Conservation (phyloP, 2,797 vertebrate species). For the Tokudaia tokunoshimensis region DNA sequence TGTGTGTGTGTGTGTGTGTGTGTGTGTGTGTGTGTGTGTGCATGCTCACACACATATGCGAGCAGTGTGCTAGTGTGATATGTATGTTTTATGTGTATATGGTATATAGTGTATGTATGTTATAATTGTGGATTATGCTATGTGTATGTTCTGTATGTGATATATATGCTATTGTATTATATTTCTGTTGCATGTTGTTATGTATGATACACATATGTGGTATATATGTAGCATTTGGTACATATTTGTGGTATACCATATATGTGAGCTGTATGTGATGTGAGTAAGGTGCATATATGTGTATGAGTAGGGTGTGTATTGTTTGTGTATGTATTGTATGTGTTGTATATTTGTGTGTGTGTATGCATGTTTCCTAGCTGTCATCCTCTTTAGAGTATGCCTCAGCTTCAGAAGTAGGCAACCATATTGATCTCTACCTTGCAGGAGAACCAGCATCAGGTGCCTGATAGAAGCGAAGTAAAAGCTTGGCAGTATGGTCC, state of each 20-base stretch:
- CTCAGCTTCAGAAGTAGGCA: neutral
- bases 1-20: neutral
- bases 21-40: neutral
- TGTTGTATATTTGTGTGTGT: neutral
- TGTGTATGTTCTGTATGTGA: neutral
- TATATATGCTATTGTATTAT: neutral
- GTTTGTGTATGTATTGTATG: neutral
- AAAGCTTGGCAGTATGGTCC: neutral
- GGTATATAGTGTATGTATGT: neutral
- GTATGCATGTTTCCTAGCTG: neutral
- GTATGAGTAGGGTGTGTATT: neutral
- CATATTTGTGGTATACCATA: neutral
- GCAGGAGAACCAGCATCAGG: neutral
- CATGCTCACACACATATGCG: rapidly evolving
- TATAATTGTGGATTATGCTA: neutral
- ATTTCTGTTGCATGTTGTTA: neutral
- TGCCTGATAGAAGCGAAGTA: neutral
- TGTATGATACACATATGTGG: neutral
- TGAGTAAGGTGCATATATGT: neutral
- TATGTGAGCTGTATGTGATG: neutral
- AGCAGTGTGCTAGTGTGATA: neutral
- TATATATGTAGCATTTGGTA: neutral
- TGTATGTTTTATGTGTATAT: neutral
- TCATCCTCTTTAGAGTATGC: neutral
- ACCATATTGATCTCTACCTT: neutral